Evolutionary conservation across 2,888 invertebrate species (phyloP), one percentile per base, ranked within the genome.

Genomic region (Pseudococcus jackbeardsleyi): DNA sequence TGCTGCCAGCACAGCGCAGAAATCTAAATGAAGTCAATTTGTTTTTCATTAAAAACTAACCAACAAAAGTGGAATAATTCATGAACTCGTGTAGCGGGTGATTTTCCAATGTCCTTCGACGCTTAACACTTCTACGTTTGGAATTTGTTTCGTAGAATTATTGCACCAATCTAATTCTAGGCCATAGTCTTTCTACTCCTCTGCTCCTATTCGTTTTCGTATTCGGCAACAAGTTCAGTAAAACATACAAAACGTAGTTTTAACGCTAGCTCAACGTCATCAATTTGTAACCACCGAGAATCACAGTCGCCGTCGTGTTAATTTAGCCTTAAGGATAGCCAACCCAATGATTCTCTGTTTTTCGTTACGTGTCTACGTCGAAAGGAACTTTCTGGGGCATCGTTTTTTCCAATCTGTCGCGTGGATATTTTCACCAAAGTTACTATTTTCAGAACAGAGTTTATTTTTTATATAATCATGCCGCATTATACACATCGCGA

Each of bases 11-110:
- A 9, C 50, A 54, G n/a, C 50, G 42, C 50, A 54, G 54, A 54
- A 54, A 54, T 54, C n/a, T n/a, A 54, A 54, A 54, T 54, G 54
- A 54, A 54, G 54, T 54, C 54, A 54, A 54, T 54, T 54, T 54
- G 54, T 54, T 54, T 54, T 54, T 54, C 54, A 54, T 54, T 54
- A 54, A 54, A 54, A 54, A 54, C 54, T 54, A 54, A n/a, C 54
- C n/a, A n/a, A 22, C 9, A 64, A 64, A 64, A 19, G 22, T 19
- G 9, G 64, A 64, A 64, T 64, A 64, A 64, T 64, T 64, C 22
- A 64, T 64, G 64, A 22, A 22, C 9, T 9, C 64, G 54, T 54
- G 54, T n/a, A n/a, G 54, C 54, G 7, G 15, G 54, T 54, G 54
- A 54, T 54, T 54, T 54, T 54, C 54, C 54, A 54, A 64, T 64